Conservation (phyloP, 2,797 vertebrate genomes). For the Gallinago solitaria region DNA sequence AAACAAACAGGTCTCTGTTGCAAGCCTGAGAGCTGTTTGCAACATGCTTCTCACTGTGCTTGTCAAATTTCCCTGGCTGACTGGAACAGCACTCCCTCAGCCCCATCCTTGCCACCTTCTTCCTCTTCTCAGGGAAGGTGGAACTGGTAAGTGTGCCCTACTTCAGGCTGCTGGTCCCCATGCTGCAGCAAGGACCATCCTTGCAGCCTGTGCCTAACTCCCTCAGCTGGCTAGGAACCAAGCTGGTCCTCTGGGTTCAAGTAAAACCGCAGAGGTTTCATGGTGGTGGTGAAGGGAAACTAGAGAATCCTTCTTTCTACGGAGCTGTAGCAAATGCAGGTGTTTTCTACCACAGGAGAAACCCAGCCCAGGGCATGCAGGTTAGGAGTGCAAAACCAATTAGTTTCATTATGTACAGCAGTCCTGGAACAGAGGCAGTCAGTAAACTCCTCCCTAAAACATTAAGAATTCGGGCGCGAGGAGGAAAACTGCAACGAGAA, state of each 20-base stretch:
- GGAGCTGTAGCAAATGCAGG: background rate
- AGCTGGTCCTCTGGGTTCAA: background rate
- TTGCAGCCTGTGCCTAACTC: background rate
- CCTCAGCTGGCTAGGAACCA: background rate
- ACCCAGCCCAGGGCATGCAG: background rate
- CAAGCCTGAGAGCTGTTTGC: slow-evolving; percentile 36
- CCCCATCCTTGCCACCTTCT: background rate
- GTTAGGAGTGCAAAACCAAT: background rate
- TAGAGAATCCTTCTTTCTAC: background rate
- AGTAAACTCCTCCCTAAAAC: background rate
- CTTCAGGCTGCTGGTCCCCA: background rate
- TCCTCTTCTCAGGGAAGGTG: background rate
- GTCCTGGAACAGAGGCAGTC: background rate
- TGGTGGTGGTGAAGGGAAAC: background rate
- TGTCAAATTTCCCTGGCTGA: slow-evolving; percentile 10
- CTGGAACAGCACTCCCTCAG: background rate
- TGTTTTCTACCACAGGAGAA: background rate
- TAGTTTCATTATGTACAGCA: background rate
- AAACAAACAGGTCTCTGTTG: slow-evolving; percentile 58
- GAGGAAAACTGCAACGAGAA: background rate
- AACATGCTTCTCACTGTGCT: background rate
- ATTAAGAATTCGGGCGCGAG: background rate
- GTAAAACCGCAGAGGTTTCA: background rate
- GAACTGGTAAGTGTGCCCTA: background rate
- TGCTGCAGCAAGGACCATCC: background rate